These are phyloP conservation scores for Orussus abietinus DNA, from an alignment of 1,140 invertebrate species.

Conservation along the genomic window DNA sequence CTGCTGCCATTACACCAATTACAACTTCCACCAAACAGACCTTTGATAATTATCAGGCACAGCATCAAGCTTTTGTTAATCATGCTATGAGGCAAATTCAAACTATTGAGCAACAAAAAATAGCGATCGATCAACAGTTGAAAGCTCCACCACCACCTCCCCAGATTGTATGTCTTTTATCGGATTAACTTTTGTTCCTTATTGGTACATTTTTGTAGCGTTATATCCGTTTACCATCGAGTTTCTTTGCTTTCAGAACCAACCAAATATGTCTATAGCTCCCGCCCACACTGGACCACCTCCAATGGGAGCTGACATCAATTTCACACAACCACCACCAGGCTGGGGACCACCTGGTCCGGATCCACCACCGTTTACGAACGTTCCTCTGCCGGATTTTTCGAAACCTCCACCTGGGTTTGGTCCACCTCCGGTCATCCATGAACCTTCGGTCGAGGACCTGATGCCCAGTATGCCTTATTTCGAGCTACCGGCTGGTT, in stretches of 20 bases:
- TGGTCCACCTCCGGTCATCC: constrained; percentile 53
- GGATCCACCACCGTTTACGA: constrained; percentile 43
- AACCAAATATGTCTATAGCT: constrained; percentile 23
- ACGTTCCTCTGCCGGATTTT: constrained; percentile 69
- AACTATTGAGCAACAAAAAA: constrained; percentile 75
- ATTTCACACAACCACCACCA: constrained; percentile 59
- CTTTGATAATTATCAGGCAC: constrained; percentile 81
- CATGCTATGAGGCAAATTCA: constrained; percentile 88
- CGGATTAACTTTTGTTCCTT: neutral
- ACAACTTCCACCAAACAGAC: constrained; percentile 71
- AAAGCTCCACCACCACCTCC: constrained; percentile 42
- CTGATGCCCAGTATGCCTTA: constrained; percentile 89
- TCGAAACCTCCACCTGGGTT: constrained; percentile 83
- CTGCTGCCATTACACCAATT: constrained; percentile 70
- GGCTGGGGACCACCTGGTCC: constrained; percentile 42
- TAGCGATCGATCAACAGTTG: constrained; percentile 67
- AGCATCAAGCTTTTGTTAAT: constrained; percentile 91
- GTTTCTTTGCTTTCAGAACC: constrained; percentile 20
- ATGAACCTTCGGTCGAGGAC: constrained; percentile 60
- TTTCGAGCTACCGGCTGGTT: constrained; percentile 91
- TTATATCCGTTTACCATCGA: constrained; percentile 20
- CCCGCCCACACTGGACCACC: constrained; percentile 28
- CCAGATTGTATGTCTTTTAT: constrained; percentile 32
- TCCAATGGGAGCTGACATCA: constrained; percentile 39
- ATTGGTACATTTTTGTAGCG: constrained; percentile 6